Evolutionary conservation across 2,113 vertebrate species (phyloP), one percentile per base, ranked within the genome.

Genomic region (Rafetus swinhoei): DNA sequence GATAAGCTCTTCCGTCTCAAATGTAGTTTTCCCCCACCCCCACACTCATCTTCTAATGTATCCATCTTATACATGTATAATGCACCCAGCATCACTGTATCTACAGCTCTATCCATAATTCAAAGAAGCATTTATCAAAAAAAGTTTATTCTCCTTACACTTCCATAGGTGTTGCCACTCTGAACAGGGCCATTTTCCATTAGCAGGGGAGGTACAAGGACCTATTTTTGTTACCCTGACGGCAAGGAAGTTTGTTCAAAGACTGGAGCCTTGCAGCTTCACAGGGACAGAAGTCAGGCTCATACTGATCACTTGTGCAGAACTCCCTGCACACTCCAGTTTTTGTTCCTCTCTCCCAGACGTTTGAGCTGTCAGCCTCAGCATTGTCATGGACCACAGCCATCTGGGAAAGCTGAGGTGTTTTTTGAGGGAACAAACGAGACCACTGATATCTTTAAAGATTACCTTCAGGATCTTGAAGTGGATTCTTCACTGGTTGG

Each of bases 21-120:
- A 50, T 18, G n/a, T 87, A n/a, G 91, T 94, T 92, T 90, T 25
- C 21, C 22, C 2, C 0, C 0, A 5, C 0, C 11, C 39, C 19
- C 24, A 1, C 72, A 13, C 12, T 5, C 80, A 77, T 84, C 74
- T 90, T 92, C 85, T 95, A 96, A 96, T 96, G 96, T 92, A 91
- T 90, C 88, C 18, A 5, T 90, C 90, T 93, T 92, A 95, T 87
- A 81, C 91, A 96, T 95, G 95, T 95, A 80, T 96, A 90, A 96
- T 95, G 81, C 80, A 84, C 59, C 84, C 59, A 79, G 93, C 72
- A 95, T 74, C 55, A 15, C 0, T 52, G 84, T 86, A 91, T 22
- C 95, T 54, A 87, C 88, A 56, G 91, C 27, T 45, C 88, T 59
- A 95, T 91, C 50, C 90, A 95, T 45, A 93, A 96, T 95, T 97